Base-by-base conservation (phyloP, 1,140 invertebrate genomes). In the Elysia chlorotica region DNA sequence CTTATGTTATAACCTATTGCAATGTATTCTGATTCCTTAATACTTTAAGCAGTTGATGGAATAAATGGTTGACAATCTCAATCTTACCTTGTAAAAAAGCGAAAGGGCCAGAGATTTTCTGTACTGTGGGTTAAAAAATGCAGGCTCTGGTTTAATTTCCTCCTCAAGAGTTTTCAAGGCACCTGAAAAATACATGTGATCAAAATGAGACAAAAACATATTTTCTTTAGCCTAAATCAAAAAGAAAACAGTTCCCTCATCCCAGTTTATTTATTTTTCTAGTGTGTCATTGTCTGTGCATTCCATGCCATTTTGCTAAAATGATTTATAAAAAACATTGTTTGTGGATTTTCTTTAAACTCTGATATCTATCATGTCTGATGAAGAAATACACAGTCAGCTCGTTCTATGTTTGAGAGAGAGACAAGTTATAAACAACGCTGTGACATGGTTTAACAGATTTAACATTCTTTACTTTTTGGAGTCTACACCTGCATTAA, bases 21-120 rank as follows among this genome's bases (percentile, higher is more conserved):
- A 48, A 48, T 14, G n/a, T 14, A 48, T 48, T n/a, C n/a, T 14
- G 10, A 48, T 48, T 48, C 10, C 41, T 14, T 48, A 48, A 10
- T 14, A 14, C 41, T 48, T 10, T 48, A 10, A 14, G n/a, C 41
- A 48, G n/a, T 48, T 48, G 41, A 14, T 48, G 10, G 10, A 48
- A 6, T 19, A 59, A 59, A 17, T 25, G 28, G 25, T 59, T 10
- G 10, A 25, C 6, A 10, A 10, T 25, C 6, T 5, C 41, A n/a
- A 79, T 41, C 78, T 87, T 14, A 93, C 92, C 89, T 94, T 95
- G 79, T 94, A 95, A 77, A 95, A 92, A 30, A 95, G 82, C 1
- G 75, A 65, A 37, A 82, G n/a, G 14, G 81, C 82, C 36, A 84
- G 75, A 33, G 74, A 78, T 25, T 76, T 74, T n/a, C 93, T 88